Conservation (phyloP, 2,113 vertebrate species). For the Spermophilus dauricus region DNA sequence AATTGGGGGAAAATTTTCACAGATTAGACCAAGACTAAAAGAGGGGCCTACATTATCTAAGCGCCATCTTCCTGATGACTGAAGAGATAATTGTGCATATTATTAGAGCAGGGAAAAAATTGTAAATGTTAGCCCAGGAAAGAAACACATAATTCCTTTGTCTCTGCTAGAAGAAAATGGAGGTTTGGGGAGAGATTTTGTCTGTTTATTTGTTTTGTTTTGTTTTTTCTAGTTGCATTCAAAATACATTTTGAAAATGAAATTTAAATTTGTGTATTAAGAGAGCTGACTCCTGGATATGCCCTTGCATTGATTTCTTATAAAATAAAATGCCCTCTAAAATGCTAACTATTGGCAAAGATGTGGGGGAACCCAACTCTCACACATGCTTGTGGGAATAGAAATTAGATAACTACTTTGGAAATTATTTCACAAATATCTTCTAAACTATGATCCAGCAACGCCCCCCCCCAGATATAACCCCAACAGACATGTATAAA, state of each 20-base stretch:
- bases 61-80: background rate
- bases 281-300: background rate
- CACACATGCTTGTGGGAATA: background rate
- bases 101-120: background rate
- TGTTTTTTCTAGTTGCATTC: background rate
- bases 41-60: background rate
- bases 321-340: background rate
- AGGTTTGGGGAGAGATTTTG: background rate
- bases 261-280: background rate
- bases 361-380: background rate
- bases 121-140: background rate
- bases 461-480: background rate
- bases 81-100: background rate
- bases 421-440: background rate
- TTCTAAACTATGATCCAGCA: background rate
- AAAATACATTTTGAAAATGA: slow-evolving; percentile 29
- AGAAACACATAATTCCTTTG: background rate
- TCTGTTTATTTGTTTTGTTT: background rate
- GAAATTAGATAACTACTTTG: background rate
- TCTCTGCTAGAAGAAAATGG: background rate
- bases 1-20: background rate
- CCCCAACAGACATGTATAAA: background rate
- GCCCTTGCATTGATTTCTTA: background rate
- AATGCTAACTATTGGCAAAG: background rate
- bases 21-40: background rate